Evolutionary conservation across 2,888 invertebrate species (phyloP).

Genomic region (Cheilosia pagana): DNA sequence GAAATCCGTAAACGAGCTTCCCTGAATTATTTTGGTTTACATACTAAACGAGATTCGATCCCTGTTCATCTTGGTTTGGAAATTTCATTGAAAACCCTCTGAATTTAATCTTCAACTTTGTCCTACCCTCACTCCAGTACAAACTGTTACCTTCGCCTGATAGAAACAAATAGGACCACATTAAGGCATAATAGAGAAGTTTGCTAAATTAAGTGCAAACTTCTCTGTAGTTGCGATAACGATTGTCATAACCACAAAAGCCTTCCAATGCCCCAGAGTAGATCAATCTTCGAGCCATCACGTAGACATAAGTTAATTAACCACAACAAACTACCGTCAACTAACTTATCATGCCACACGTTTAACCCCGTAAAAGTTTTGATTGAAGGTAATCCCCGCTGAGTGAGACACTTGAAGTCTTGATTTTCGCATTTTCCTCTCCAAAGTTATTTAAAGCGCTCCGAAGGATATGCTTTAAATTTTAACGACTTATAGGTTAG

Average conservation of each 20-base stretch:
- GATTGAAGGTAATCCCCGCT: conserved; percentile 20
- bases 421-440: background rate
- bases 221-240: background rate
- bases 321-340: background rate
- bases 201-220: background rate
- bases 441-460: background rate
- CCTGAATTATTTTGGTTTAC: too few relatives aligned
- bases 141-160: too few relatives aligned
- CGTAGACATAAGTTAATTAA: conserved; percentile 28
- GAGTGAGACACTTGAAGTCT: background rate
- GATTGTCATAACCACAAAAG: conserved; percentile 5
- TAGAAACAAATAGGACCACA: too few relatives aligned
- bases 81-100: too few relatives aligned
- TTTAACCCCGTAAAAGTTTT: conserved; percentile 28
- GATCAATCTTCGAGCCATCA: conserved; percentile 17
- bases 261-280: background rate
- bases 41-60: too few relatives aligned
- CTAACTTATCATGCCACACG: conserved; percentile 3
- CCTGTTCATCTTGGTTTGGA: too few relatives aligned
- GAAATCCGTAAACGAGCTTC: too few relatives aligned
- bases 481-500: background rate
- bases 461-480: conserved; percentile 11
- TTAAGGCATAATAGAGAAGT: background rate
- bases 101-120: too few relatives aligned
- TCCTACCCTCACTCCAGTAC: too few relatives aligned